These are phyloP conservation scores for Dryococelus australis DNA, from an alignment of 2,888 invertebrate genomes.

Conservation along the genomic window DNA sequence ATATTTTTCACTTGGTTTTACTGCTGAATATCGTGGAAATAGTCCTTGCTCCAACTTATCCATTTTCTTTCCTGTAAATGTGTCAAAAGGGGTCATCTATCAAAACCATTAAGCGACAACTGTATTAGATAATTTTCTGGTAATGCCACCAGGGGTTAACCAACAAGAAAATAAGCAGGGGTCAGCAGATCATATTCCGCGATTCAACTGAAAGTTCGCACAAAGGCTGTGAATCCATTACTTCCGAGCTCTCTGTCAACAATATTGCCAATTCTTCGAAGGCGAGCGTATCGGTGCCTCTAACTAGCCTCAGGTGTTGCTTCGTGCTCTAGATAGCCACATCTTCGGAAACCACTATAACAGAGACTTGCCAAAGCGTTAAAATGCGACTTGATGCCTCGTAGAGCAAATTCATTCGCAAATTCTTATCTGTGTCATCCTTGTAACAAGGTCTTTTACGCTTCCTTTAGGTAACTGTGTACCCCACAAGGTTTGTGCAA, in stretches of 20 bases:
- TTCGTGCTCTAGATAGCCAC: slow-evolving; percentile 53
- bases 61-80: slow-evolving; percentile 48
- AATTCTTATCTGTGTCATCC: not conserved
- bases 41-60: slow-evolving; percentile 48
- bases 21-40: slow-evolving; percentile 50
- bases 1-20: slow-evolving; percentile 48
- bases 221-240: slow-evolving; percentile 53
- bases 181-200: slow-evolving; percentile 47
- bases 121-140: slow-evolving; percentile 44
- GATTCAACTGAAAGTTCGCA: slow-evolving; percentile 45
- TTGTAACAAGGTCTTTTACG: not conserved
- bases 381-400: slow-evolving; percentile 53
- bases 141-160: slow-evolving; percentile 44
- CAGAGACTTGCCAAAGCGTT: slow-evolving; percentile 53
- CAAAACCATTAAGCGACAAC: slow-evolving; percentile 45
- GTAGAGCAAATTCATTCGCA: not conserved
- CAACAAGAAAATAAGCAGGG: slow-evolving; percentile 52
- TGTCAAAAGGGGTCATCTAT: slow-evolving; percentile 49
- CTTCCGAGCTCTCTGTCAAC: slow-evolving; percentile 45
- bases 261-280: slow-evolving; percentile 52
- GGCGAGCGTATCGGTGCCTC: slow-evolving; percentile 49
- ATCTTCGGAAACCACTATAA: slow-evolving; percentile 55
- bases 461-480: not conserved
- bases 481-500: not conserved
- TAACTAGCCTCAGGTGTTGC: slow-evolving; percentile 50